A percentile compares a stretch with the other conserved stretches of the same genome.
phyloP scores from a whole-genome alignment of 2,797 vertebrate species.

The Catostomus latipinnis region DNA sequence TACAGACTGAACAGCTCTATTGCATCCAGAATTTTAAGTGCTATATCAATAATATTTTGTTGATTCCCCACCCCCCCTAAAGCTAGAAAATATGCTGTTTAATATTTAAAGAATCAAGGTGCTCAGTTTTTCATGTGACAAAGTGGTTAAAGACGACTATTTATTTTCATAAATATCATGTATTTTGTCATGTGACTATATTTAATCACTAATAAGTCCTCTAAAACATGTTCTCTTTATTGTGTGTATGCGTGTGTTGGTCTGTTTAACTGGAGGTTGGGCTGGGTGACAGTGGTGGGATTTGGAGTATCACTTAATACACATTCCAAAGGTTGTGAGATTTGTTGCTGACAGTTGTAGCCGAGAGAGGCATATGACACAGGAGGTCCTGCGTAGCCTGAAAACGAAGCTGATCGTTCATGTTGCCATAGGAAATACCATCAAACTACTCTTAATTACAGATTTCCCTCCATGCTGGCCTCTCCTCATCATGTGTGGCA shows the following conservation, averaged over 20 bases:
- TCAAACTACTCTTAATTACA: conserved; percentile 74
- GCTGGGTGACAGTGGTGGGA: conserved; percentile 12
- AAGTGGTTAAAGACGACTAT: too few relatives aligned
- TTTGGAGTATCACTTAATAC: conserved; percentile 27
- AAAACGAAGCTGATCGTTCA: conserved; percentile 68
- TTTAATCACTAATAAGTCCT: background rate
- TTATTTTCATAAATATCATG: too few relatives aligned
- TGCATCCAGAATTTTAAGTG: too few relatives aligned
- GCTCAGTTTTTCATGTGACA: too few relatives aligned
- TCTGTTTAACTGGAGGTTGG: conserved; percentile 15
- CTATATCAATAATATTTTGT: too few relatives aligned
- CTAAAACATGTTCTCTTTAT: background rate
- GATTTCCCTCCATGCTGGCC: conserved; percentile 64
- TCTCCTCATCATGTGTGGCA: conserved; percentile 76
- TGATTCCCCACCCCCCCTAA: too few relatives aligned
- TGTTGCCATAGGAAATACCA: conserved; percentile 74
- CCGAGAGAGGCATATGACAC: conserved; percentile 57
- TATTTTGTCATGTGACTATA: too few relatives aligned
- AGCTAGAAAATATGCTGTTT: too few relatives aligned
- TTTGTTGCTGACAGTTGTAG: conserved; percentile 53
- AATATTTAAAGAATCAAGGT: too few relatives aligned
- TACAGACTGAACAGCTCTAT: too few relatives aligned
- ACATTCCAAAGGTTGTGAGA: conserved; percentile 51
- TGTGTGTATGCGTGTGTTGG: background rate
- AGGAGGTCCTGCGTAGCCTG: conserved; percentile 66